Evolutionary conservation across 2,113 vertebrate genomes (phyloP).

Genomic region (Aldabrachelys gigantea): DNA sequence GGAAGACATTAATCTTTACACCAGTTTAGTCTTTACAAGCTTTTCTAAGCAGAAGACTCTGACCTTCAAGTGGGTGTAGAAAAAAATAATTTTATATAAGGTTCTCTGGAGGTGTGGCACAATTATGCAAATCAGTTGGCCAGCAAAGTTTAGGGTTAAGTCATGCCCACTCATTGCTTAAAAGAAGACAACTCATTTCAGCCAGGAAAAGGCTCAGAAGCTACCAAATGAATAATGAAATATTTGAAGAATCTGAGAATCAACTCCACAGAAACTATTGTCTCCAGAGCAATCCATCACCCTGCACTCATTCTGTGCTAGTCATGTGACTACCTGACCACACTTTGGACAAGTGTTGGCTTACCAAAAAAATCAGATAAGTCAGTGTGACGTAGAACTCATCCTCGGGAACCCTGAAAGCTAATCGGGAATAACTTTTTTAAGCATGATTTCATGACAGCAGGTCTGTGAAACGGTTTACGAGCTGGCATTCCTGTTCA

Average conservation of each 20-base stretch:
- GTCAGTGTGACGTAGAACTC: slow-evolving; percentile 33
- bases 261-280: neutral
- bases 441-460: slow-evolving; percentile 50
- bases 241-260: neutral
- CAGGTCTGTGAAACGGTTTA: slow-evolving; percentile 57
- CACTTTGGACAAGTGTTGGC: neutral
- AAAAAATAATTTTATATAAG: neutral
- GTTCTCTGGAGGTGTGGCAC: neutral
- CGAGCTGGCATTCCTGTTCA: slow-evolving; percentile 36
- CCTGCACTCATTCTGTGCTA: neutral
- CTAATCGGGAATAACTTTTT: slow-evolving; percentile 41
- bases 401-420: slow-evolving; percentile 51
- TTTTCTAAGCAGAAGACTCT: neutral
- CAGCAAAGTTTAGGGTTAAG: neutral
- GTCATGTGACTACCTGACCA: neutral
- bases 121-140: neutral
- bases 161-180: neutral
- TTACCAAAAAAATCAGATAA: slow-evolving; percentile 53
- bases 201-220: neutral
- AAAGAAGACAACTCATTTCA: neutral
- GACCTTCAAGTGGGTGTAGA: neutral
- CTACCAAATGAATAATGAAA: neutral
- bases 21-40: slow-evolving; percentile 23
- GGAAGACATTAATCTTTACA: slow-evolving; percentile 26
- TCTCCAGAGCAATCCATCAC: fast-evolving